phyloP scores from a whole-genome alignment of 2,113 vertebrate species.

The Ardeotis arabs region DNA sequence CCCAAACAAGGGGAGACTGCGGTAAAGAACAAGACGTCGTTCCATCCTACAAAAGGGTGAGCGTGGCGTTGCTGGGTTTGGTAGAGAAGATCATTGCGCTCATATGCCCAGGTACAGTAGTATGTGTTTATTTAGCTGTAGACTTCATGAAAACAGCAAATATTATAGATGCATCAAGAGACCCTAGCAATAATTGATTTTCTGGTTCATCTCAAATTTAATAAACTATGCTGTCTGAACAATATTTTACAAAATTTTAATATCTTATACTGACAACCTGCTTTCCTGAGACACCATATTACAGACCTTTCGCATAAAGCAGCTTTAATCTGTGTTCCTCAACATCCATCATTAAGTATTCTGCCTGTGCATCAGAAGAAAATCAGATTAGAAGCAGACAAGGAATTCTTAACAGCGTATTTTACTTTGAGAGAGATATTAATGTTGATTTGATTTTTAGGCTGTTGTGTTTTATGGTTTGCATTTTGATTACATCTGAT shows the following conservation, averaged over 20 bases:
- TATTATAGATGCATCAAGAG: not conserved
- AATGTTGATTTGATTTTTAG: conserved; percentile 4
- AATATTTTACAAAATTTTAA: not conserved
- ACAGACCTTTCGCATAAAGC: not conserved
- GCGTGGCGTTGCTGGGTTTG: not conserved
- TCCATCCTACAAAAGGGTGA: not conserved
- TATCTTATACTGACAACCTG: not conserved
- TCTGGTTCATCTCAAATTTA: not conserved
- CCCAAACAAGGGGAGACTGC: not conserved
- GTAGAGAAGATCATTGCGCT: not conserved
- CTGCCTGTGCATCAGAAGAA: not conserved
- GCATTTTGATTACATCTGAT: conserved; percentile 27
- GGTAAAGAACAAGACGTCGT: rapidly evolving
- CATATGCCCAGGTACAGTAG: not conserved
- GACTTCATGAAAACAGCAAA: not conserved
- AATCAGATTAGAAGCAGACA: conserved; percentile 17
- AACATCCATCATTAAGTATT: not conserved
- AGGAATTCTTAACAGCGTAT: not conserved
- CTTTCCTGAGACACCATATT: not conserved
- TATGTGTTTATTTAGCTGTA: not conserved
- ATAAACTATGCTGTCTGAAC: not conserved
- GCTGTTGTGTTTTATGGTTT: conserved; percentile 10
- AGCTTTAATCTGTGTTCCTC: not conserved
- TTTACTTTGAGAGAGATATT: conserved; percentile 4
- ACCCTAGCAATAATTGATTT: not conserved